A percentile compares a stretch with the other conserved stretches of the same genome.
These are phyloP conservation scores for Sebastes vulpes DNA, from an alignment of 2,797 vertebrate species.

Conservation along the genomic window DNA sequence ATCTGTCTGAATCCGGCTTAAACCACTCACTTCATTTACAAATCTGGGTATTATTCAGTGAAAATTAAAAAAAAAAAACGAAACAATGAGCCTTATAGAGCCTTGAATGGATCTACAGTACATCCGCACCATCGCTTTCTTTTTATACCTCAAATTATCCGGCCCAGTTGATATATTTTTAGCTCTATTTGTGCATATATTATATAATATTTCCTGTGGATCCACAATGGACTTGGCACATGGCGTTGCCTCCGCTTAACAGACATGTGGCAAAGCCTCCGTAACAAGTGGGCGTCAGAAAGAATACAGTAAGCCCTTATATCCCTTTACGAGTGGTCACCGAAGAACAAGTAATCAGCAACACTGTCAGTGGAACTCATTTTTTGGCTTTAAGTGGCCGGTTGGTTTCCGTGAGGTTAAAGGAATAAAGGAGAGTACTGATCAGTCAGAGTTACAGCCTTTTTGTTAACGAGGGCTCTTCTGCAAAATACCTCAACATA, in stretches of 20 bases:
- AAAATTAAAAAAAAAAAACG: background rate
- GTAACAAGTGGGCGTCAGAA: slow-evolving; percentile 18
- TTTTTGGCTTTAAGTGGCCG: background rate
- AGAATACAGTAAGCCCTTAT: slow-evolving; percentile 3
- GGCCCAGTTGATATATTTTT: slow-evolving; percentile 36
- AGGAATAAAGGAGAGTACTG: background rate
- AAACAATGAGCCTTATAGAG: slow-evolving; percentile 30
- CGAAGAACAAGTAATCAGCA: slow-evolving; percentile 5
- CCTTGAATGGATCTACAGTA: background rate
- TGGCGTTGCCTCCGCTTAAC: background rate
- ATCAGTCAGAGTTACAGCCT: background rate
- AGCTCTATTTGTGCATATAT: slow-evolving; percentile 2
- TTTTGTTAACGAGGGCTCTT: background rate
- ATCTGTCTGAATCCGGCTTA: background rate
- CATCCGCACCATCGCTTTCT: slow-evolving; percentile 4
- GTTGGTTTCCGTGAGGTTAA: background rate
- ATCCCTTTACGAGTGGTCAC: background rate
- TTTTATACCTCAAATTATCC: slow-evolving; percentile 16
- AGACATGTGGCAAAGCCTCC: slow-evolving; percentile 32
- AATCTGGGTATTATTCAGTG: slow-evolving; percentile 15
- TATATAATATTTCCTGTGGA: slow-evolving; percentile 18
- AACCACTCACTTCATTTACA: background rate
- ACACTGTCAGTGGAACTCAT: background rate
- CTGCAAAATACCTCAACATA: background rate
- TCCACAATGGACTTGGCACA: slow-evolving; percentile 15